Percentiles rank a stretch among this genome's conserved stretches.
Evolutionary conservation across 2,113 vertebrate genomes (phyloP).

Genomic region (Emberiza fucata): DNA sequence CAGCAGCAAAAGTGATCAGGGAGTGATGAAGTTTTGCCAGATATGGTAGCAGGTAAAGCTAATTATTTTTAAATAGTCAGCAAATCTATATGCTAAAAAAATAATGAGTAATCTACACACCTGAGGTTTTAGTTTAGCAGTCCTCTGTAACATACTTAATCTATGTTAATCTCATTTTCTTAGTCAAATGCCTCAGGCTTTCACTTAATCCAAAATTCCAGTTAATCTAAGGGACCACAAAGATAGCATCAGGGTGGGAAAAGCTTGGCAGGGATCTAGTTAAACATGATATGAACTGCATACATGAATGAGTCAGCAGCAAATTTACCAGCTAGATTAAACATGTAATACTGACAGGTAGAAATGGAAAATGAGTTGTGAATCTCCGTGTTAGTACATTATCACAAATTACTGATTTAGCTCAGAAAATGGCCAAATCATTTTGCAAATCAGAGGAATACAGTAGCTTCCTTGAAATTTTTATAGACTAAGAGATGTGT

Average conservation of each 20-base stretch:
- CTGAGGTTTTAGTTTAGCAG: constrained; percentile 15
- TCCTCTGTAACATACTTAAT: neutral
- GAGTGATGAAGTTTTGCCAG: neutral
- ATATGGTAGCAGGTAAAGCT: neutral
- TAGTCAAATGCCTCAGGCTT: constrained; percentile 35
- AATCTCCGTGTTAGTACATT: neutral
- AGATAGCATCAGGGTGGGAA: constrained; percentile 63
- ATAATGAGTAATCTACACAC: neutral
- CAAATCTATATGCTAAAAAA: neutral
- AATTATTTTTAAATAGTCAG: constrained; percentile 21
- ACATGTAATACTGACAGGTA: neutral
- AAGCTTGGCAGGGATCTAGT: neutral
- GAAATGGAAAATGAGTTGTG: constrained; percentile 9
- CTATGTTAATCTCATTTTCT: constrained; percentile 10
- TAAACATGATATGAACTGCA: constrained; percentile 21
- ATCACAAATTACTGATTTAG: neutral
- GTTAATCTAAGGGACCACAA: constrained; percentile 24
- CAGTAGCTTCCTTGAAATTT: neutral
- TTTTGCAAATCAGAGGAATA: neutral
- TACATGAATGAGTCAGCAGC: constrained; percentile 36
- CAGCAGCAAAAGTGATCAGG: neutral
- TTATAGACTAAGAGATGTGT: neutral
- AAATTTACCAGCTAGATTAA: constrained; percentile 17
- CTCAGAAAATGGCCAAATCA: neutral
- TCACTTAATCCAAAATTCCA: constrained; percentile 48